These are phyloP conservation scores for Hoplostethus atlanticus DNA, from an alignment of 2,797 vertebrate species.

Conservation along the genomic window DNA sequence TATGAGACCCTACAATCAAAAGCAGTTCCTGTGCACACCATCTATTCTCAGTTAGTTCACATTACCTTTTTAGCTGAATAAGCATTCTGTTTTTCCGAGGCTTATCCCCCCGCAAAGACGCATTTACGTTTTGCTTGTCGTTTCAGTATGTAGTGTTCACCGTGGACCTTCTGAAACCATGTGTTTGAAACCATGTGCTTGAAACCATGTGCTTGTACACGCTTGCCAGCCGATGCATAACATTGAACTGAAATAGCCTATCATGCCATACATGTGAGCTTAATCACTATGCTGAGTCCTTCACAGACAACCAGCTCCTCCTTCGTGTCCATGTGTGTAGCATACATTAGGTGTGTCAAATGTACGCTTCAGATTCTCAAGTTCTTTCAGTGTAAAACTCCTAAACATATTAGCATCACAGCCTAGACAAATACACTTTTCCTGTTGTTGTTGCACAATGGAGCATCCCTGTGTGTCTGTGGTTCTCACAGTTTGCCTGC, in stretches of 20 bases:
- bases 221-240: constrained; percentile 41
- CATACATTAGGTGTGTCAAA: background rate
- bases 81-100: constrained; percentile 25
- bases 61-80: constrained; percentile 58
- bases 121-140: constrained; percentile 17
- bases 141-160: constrained; percentile 14
- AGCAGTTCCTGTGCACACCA: constrained; percentile 7
- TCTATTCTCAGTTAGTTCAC: constrained; percentile 5
- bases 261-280: constrained; percentile 47
- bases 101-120: constrained; percentile 42
- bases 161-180: constrained; percentile 17
- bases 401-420: background rate
- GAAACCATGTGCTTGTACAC: constrained; percentile 37
- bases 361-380: constrained; percentile 11
- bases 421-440: constrained; percentile 6
- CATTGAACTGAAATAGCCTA: constrained; percentile 48
- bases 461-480: constrained; percentile 24
- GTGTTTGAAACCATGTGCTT: constrained; percentile 19
- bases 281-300: constrained; percentile 67
- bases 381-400: constrained; percentile 8
- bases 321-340: constrained; percentile 28
- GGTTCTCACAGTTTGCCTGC: constrained; percentile 2
- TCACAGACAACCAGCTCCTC: constrained; percentile 49
- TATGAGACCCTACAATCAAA: background rate
- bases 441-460: constrained; percentile 24